Evolutionary conservation across 2,797 vertebrate genomes (phyloP).

Genomic region (Helostoma temminkii): DNA sequence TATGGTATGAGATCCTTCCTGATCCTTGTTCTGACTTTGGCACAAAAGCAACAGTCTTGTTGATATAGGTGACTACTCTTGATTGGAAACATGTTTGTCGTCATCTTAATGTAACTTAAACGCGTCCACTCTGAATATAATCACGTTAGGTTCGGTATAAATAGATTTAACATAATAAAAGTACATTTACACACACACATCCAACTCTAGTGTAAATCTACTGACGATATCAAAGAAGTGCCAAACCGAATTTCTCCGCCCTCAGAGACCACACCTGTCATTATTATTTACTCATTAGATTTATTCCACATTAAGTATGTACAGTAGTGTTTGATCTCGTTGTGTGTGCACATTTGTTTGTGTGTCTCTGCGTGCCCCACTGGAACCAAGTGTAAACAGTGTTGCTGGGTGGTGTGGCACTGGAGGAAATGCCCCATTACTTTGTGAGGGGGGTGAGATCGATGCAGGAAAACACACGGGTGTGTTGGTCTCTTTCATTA

Average conservation of each 20-base stretch:
- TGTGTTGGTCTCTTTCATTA: slow-evolving; percentile 51
- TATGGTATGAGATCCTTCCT: too few species aligned
- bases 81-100: neutral
- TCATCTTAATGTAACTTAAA: too few species aligned
- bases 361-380: slow-evolving; percentile 70
- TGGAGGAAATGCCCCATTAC: slow-evolving; percentile 88
- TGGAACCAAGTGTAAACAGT: slow-evolving; percentile 72
- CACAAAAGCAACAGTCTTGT: too few species aligned
- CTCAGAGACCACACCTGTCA: slow-evolving; percentile 36
- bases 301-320: slow-evolving; percentile 20
- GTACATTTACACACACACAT: slow-evolving; percentile 6
- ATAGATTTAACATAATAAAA: neutral
- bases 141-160: neutral
- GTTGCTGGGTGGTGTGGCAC: slow-evolving; percentile 84
- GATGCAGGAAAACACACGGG: slow-evolving; percentile 68
- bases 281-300: slow-evolving; percentile 49
- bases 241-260: slow-evolving; percentile 1
- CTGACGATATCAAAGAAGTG: neutral
- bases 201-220: neutral
- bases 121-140: neutral
- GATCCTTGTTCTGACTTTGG: too few species aligned
- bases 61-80: too few species aligned
- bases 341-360: slow-evolving; percentile 64
- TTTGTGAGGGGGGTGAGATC: slow-evolving; percentile 55
- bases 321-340: slow-evolving; percentile 57